These are phyloP conservation scores for Euwallacea fornicatus DNA, from an alignment of 1,140 invertebrate species.

Conservation along the genomic window DNA sequence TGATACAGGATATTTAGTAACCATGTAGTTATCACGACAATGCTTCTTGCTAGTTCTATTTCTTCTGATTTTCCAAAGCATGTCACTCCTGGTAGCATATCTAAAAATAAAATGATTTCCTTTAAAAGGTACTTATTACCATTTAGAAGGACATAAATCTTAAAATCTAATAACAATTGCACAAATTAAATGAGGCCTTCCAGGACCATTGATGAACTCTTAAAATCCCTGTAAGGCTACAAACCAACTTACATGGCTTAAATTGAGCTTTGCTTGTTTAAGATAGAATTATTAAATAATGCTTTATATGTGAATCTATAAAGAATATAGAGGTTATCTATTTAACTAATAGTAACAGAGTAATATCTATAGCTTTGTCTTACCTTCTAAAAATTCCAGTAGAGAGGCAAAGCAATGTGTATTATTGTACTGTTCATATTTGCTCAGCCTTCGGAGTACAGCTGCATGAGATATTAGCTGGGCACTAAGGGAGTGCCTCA, in stretches of 20 bases:
- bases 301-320: too few relatives aligned
- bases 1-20: constrained; percentile 75
- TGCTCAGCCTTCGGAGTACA: constrained; percentile 82
- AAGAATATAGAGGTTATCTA: too few relatives aligned
- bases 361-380: constrained; percentile 46
- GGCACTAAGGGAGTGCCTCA: constrained; percentile 88
- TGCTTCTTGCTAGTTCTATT: constrained; percentile 72
- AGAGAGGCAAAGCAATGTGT: constrained; percentile 85
- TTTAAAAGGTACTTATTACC: not conserved
- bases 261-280: too few relatives aligned
- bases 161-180: too few relatives aligned
- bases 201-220: too few relatives aligned
- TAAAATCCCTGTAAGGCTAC: too few relatives aligned
- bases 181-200: too few relatives aligned
- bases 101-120: constrained; percentile 42
- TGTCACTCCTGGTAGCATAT: constrained; percentile 68
- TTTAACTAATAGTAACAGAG: too few relatives aligned
- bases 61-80: constrained; percentile 80
- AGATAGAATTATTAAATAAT: too few relatives aligned
- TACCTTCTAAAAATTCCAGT: constrained; percentile 81
- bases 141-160: too few relatives aligned
- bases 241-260: too few relatives aligned
- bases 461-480: constrained; percentile 89
- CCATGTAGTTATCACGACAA: constrained; percentile 76
- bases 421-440: constrained; percentile 86